These are phyloP conservation scores for Scartelaos histophorus DNA, from an alignment of 2,113 vertebrate genomes.

Conservation along the genomic window DNA sequence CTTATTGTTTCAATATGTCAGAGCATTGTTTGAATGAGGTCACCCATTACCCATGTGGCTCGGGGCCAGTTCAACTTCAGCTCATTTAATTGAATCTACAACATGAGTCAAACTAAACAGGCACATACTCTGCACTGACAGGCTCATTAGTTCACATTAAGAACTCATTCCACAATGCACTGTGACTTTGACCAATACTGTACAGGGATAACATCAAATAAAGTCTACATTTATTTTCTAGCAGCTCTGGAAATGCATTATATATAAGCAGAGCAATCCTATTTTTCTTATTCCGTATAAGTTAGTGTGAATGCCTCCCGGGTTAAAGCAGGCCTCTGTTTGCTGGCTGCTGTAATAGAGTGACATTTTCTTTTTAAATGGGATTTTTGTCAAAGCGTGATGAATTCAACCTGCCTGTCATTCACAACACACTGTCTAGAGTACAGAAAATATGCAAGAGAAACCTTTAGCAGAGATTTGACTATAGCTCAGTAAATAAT, in stretches of 20 bases:
- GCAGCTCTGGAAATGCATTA: constrained; percentile 31
- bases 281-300: constrained; percentile 54
- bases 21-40: constrained; percentile 79
- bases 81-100: constrained; percentile 78
- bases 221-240: constrained; percentile 19
- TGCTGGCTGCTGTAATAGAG: constrained; percentile 65
- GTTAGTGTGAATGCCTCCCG: constrained; percentile 67
- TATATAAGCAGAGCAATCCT: constrained; percentile 22
- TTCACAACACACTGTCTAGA: constrained; percentile 59
- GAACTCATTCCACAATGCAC: constrained; percentile 74
- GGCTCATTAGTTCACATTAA: constrained; percentile 79
- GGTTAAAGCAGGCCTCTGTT: constrained; percentile 67
- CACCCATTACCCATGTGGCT: constrained; percentile 77
- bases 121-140: constrained; percentile 74
- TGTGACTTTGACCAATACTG: constrained; percentile 74
- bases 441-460: constrained; percentile 64
- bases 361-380: constrained; percentile 72
- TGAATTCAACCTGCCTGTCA: constrained; percentile 74
- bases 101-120: constrained; percentile 80
- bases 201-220: constrained; percentile 70
- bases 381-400: constrained; percentile 69
- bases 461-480: constrained; percentile 66
- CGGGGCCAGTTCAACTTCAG: constrained; percentile 72
- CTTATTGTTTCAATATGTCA: constrained; percentile 80
- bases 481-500: constrained; percentile 66